Evolutionary conservation across 1,140 invertebrate species (phyloP), one percentile per base, ranked within the genome.

Genomic region (Saxidomus purpurata): DNA sequence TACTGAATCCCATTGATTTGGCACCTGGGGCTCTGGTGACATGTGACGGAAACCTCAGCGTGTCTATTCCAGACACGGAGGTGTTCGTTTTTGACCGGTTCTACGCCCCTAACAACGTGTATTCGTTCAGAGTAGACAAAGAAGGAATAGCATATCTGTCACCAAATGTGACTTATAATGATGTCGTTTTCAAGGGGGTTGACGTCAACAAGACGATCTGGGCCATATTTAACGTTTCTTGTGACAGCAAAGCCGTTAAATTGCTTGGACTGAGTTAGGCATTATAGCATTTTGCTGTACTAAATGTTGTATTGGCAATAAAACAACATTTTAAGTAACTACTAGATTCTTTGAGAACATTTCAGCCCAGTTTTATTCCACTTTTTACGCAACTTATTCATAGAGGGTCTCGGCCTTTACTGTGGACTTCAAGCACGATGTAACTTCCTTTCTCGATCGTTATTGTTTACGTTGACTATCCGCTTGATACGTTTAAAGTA

Each of bases 41-140:
- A 3, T 88, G 86, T 49, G 86, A 88, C 36, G 76, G n/a, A 13
- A 88, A 88, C 36, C 52, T 81, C 25, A 88, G 55, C 40, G 40
- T 47, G 2, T 74, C 76, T 11, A 47, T 88, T n/a, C 36, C 36
- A 0, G 17, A 88, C 40, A 88, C 86, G 17, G 47, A 85, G 22
- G 86, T 88, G 34, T 88, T 88, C 63, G 43, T 88, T 11, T 88
- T 88, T 47, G 74, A 87, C 55, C 71, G 25, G 28, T 88, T 88
- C 34, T 88, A 88, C 38, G 67, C 86, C 13, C 3, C 34, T 0
- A 77, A 88, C 19, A 88, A 88, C 25, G 43, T 88, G 15, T 88
- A 88, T 40, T 22, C 19, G 17, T 88, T 88, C 34, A n/a, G 76
- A 55, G 52, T 88, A 0, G 86, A 88, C 36, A 17, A 38, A n/a